Conservation (phyloP, 2,797 vertebrate species). For the Microchirus variegatus region DNA sequence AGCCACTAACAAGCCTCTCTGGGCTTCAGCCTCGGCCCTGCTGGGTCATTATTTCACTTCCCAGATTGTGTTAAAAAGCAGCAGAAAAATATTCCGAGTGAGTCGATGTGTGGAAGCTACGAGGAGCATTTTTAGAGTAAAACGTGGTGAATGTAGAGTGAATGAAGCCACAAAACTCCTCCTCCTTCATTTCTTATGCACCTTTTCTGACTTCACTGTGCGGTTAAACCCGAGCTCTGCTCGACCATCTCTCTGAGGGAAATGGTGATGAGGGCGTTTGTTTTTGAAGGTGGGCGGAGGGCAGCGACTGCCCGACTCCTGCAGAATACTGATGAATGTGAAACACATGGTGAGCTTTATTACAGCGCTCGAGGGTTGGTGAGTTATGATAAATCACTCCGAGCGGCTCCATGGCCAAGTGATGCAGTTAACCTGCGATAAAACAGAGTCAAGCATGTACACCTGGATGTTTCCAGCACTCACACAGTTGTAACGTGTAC, state of each 20-base stretch:
- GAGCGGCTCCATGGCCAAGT: constrained; percentile 19
- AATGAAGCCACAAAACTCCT: constrained; percentile 8
- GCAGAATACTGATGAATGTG: constrained; percentile 48
- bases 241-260: constrained; percentile 19
- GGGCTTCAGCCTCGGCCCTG: constrained; percentile 7
- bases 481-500: no score
- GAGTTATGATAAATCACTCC: constrained; percentile 29
- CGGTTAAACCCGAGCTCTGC: not conserved
- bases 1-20: constrained; percentile 34
- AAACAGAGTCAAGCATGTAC: constrained; percentile 8
- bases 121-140: not conserved
- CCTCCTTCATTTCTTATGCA: not conserved
- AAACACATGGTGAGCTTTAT: constrained; percentile 41
- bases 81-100: constrained; percentile 1
- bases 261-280: constrained; percentile 27
- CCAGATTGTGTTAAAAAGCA: constrained; percentile 13
- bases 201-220: not conserved
- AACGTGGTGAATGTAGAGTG: constrained; percentile 26
- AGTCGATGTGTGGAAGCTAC: not conserved
- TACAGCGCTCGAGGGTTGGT: constrained; percentile 39
- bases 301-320: constrained; percentile 4
- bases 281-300: constrained; percentile 13
- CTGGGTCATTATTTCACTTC: constrained; percentile 35
- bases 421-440: constrained; percentile 24
- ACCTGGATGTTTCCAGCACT: no score